phyloP scores from a whole-genome alignment of 2,113 vertebrate genomes.

The Etheostoma cragini region DNA sequence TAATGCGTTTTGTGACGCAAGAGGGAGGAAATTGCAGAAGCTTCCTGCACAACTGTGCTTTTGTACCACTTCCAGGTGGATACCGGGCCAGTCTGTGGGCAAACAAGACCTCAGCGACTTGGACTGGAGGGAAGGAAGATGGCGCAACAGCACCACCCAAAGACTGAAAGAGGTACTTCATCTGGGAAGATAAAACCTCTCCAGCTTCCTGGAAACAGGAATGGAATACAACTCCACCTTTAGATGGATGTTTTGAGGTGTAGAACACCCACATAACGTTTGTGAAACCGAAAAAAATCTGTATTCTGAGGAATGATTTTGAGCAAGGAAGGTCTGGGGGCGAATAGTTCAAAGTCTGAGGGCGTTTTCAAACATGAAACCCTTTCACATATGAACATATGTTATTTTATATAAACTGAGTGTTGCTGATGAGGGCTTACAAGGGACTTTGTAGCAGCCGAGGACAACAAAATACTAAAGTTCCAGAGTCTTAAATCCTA shows the following conservation, averaged over 20 bases:
- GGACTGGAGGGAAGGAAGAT: background rate
- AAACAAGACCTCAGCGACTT: conserved; percentile 19
- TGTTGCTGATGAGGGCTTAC: background rate
- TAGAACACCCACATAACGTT: background rate
- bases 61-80: conserved; percentile 81
- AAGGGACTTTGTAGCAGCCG: background rate
- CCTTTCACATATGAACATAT: too few species aligned
- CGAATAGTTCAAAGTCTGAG: background rate
- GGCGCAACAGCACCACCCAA: conserved; percentile 51
- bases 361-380: too few species aligned
- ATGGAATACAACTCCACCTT: background rate
- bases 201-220: conserved; percentile 4
- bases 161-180: conserved; percentile 26
- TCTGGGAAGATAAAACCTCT: background rate
- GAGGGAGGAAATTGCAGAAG: conserved; percentile 81
- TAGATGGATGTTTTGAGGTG: background rate
- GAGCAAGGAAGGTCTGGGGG: background rate
- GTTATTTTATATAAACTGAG: too few species aligned
- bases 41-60: conserved; percentile 81
- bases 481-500: background rate
- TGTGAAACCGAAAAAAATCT: background rate
- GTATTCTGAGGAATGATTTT: background rate
- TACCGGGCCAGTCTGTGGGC: conserved; percentile 31
- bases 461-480: background rate
- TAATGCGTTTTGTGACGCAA: conserved; percentile 80